phyloP scores from a whole-genome alignment of 2,888 invertebrate genomes.

The Leptinotarsa peninsularis region DNA sequence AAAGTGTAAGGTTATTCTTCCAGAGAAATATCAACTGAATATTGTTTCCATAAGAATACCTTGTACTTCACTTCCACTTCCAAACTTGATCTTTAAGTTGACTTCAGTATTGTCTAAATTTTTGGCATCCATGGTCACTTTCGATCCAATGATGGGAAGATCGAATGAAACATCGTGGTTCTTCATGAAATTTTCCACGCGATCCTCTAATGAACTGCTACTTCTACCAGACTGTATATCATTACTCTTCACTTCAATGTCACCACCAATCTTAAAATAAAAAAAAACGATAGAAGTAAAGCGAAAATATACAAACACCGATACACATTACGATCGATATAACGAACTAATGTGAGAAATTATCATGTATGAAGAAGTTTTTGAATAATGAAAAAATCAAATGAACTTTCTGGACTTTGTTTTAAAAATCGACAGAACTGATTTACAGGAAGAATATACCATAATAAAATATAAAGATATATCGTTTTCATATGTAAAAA shows the following conservation, averaged over 20 bases:
- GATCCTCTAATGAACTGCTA: conserved; percentile 41
- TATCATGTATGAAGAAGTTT: no score
- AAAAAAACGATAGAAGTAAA: neutral
- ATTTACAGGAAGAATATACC: no score
- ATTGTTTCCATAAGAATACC: conserved; percentile 43
- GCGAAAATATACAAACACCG: neutral
- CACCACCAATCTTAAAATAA: conserved; percentile 45
- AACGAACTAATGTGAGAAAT: no score
- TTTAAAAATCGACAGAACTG: no score
- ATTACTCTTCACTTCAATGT: conserved; percentile 44
- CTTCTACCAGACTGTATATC: conserved; percentile 40
- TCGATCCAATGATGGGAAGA: conserved; percentile 75
- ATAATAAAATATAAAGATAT: no score
- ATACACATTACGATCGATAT: no score
- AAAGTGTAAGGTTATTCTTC: no score
- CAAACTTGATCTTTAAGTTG: conserved; percentile 77
- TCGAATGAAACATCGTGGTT: conserved; percentile 83
- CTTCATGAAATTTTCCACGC: conserved; percentile 75
- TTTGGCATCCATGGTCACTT: conserved; percentile 79
- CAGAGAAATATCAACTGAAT: neutral
- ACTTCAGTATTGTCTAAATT: conserved; percentile 81
- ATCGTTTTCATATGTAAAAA: no score
- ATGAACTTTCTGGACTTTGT: no score
- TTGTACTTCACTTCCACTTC: conserved; percentile 61
- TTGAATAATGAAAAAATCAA: no score